These are phyloP conservation scores for Scrobipalpa costella DNA, from an alignment of 2,888 invertebrate species.

Conservation along the genomic window DNA sequence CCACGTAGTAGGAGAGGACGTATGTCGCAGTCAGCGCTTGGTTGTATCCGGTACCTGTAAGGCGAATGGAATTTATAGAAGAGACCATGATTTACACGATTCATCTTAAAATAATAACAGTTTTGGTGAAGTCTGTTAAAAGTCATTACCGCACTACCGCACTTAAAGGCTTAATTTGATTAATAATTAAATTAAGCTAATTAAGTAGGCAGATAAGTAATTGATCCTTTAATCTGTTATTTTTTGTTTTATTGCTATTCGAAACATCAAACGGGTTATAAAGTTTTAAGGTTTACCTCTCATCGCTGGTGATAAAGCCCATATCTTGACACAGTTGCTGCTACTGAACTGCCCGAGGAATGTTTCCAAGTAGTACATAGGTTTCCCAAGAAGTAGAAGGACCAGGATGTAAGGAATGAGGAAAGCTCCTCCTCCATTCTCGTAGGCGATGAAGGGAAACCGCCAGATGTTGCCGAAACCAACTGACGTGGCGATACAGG, in stretches of 20 bases:
- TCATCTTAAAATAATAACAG: too few relatives aligned
- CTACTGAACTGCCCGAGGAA: conserved; percentile 91
- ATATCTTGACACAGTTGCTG: conserved; percentile 88
- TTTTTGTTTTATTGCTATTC: background rate
- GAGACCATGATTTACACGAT: too few relatives aligned
- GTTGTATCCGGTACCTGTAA: conserved; percentile 85
- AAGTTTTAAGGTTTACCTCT: conserved; percentile 80
- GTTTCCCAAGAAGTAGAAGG: conserved; percentile 86
- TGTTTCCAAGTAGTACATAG: conserved; percentile 92
- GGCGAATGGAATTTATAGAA: background rate
- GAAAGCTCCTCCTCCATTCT: conserved; percentile 88
- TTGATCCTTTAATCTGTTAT: background rate
- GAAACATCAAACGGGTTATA: background rate
- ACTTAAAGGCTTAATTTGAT: background rate
- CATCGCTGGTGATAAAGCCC: conserved; percentile 85
- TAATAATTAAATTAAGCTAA: background rate
- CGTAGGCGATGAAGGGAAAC: conserved; percentile 81
- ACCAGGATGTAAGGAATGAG: conserved; percentile 87
- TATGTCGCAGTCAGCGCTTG: conserved; percentile 83
- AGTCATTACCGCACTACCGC: background rate
- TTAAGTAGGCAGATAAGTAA: background rate
- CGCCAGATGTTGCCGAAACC: conserved; percentile 88
- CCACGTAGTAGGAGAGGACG: conserved; percentile 89
- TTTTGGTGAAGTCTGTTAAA: background rate
- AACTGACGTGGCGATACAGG: conserved; percentile 87